Conservation (phyloP, 2,113 vertebrate species). For the Setophaga coronata region DNA sequence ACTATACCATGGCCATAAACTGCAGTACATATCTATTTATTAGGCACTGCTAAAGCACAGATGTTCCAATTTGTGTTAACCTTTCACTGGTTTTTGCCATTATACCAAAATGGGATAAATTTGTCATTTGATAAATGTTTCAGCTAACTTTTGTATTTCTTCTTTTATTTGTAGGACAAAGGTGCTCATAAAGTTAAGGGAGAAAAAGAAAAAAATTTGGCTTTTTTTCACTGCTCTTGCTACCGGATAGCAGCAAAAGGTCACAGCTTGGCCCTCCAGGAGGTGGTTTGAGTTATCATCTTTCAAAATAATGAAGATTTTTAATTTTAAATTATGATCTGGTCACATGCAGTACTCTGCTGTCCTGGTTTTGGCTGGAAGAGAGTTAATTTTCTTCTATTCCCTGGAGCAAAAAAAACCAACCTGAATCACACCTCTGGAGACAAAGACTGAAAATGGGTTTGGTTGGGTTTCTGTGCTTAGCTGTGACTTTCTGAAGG, state of each 20-base stretch:
- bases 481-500: neutral
- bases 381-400: neutral
- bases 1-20: neutral
- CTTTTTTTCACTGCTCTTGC: neutral
- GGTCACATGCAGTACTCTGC: neutral
- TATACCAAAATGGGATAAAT: neutral
- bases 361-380: neutral
- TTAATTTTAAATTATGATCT: neutral
- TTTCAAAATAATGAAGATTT: neutral
- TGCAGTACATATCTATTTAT: neutral
- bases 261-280: neutral
- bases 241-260: neutral
- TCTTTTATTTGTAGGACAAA: neutral
- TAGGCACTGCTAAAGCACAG: neutral
- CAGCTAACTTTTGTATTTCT: neutral
- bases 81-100: neutral
- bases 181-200: neutral
- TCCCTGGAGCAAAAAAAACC: neutral
- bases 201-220: neutral
- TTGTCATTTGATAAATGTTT: neutral
- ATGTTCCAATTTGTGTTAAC: neutral
- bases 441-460: neutral
- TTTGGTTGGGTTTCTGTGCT: neutral
- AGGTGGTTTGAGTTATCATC: neutral
- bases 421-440: accelerated